phyloP scores from a whole-genome alignment of 2,797 vertebrate genomes.

The Phylloscopus collybita region DNA sequence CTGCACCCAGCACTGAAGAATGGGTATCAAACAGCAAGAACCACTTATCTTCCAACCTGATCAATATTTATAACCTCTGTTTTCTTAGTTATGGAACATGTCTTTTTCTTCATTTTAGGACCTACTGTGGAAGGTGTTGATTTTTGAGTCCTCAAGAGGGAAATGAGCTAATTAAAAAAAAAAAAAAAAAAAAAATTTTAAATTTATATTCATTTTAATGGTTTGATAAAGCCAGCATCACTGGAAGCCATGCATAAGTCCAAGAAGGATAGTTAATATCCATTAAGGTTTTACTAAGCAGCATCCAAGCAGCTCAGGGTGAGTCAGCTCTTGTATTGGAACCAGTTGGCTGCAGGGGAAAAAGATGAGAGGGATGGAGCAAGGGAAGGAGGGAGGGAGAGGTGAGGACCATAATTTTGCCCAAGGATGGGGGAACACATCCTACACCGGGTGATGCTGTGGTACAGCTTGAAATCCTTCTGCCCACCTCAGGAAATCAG shows the following conservation, averaged over 20 bases:
- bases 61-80: not conserved
- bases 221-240: not conserved
- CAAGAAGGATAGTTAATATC: not conserved
- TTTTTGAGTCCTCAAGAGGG: not conserved
- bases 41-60: not conserved
- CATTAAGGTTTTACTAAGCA: not conserved
- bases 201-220: not conserved
- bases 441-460: not conserved
- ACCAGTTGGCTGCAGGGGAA: not conserved
- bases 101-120: not conserved
- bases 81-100: not conserved
- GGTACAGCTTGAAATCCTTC: not conserved
- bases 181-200: fast-evolving
- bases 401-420: not conserved
- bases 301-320: not conserved
- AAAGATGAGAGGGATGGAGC: not conserved
- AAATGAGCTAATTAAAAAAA: not conserved
- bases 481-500: not conserved
- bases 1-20: not conserved
- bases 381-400: not conserved
- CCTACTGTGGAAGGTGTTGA: not conserved
- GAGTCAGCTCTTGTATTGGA: not conserved
- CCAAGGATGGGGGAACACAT: not conserved
- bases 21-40: not conserved
- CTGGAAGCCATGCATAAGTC: not conserved